Evolutionary conservation across 2,113 vertebrate genomes (phyloP), one percentile per base, ranked within the genome.

Genomic region (Zapornia atra): DNA sequence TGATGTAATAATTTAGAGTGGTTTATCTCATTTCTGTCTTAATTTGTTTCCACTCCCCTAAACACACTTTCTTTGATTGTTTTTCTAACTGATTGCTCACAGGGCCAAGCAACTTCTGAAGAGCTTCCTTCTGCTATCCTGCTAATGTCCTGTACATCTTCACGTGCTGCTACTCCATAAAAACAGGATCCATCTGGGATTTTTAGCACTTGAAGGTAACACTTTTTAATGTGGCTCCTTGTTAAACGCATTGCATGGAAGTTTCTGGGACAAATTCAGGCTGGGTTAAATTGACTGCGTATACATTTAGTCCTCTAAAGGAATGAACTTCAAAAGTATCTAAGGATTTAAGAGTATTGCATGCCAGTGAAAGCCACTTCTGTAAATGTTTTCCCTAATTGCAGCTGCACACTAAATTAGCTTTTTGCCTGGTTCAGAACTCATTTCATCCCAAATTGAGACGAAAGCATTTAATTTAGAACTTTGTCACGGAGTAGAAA

Each of bases 151-250:
- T 20, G 26, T 15, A 33, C 40, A 59, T 78, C 70, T 71, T 57
- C 79, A 57, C 56, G 72, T 68, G 42, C 80, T 69, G 54, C 22
- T 29, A 38, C 51, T 26, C 77, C 44, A 22, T 25, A 51, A 69
- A 91, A 92, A 11, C 53, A 72, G 61, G 42, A 93, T 28, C 59
- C 84, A 48, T 31, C 60, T 57, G 83, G 86, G 77, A 66, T 40
- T 82, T 75, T 73, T 68, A 86, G 29, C 63, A 33, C 80, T 93
- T 90, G 36, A 65, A 96, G 94, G 96, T 95, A 95, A 94, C 93
- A 16, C 22, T 56, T 38, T 61, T 53, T 28, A 28, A 57, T 3
- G 0, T 48, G n/a, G 4, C 36, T 87, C 17, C 38, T 94, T 82
- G 51, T 51, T 71, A 77, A 79, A 34, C 61, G 20, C 7, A 9